Conservation (phyloP, 23 tunicate species). For the Trididemnum nubilum region DNA sequence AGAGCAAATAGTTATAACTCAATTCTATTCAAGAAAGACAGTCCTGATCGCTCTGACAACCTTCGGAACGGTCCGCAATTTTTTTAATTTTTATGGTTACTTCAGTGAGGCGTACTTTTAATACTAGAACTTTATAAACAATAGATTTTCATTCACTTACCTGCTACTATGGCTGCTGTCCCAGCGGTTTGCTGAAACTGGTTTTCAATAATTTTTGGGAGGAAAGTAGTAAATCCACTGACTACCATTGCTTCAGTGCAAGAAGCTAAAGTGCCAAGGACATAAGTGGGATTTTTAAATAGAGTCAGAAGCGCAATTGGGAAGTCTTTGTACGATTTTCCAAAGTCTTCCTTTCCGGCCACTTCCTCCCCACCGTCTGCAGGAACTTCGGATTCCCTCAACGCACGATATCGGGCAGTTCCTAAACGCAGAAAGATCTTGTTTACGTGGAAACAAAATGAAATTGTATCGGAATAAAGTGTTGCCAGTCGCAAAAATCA, state of each 20-base stretch:
- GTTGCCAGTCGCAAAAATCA: too few relatives aligned
- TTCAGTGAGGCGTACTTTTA: too few relatives aligned
- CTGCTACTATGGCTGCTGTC: slow-evolving; percentile 86
- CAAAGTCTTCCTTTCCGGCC: slow-evolving; percentile 62
- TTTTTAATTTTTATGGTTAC: too few relatives aligned
- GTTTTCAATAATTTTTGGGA: slow-evolving; percentile 92
- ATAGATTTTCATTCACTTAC: too few relatives aligned
- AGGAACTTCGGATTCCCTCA: slow-evolving; percentile 63
- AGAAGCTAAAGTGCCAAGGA: slow-evolving; percentile 58
- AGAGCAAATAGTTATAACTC: too few relatives aligned
- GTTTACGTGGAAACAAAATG: neutral
- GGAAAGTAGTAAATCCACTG: slow-evolving; percentile 89
- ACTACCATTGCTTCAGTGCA: slow-evolving; percentile 78
- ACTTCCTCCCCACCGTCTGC: slow-evolving; percentile 51
- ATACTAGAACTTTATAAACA: too few relatives aligned
- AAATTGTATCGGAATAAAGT: neutral
- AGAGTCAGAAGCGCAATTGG: slow-evolving; percentile 60
- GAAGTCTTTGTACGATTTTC: slow-evolving; percentile 73
- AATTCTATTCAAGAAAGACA: too few relatives aligned
- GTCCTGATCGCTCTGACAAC: too few relatives aligned
- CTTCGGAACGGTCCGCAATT: too few relatives aligned
- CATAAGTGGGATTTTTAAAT: slow-evolving; percentile 74
- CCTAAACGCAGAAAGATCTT: slow-evolving; percentile 35
- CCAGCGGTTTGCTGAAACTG: slow-evolving; percentile 88
- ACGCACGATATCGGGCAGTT: slow-evolving; percentile 38